A percentile compares a stretch with the other conserved stretches of the same genome.
phyloP scores from a whole-genome alignment of 1,140 invertebrate genomes.

The Macrosteles quadrilineatus region DNA sequence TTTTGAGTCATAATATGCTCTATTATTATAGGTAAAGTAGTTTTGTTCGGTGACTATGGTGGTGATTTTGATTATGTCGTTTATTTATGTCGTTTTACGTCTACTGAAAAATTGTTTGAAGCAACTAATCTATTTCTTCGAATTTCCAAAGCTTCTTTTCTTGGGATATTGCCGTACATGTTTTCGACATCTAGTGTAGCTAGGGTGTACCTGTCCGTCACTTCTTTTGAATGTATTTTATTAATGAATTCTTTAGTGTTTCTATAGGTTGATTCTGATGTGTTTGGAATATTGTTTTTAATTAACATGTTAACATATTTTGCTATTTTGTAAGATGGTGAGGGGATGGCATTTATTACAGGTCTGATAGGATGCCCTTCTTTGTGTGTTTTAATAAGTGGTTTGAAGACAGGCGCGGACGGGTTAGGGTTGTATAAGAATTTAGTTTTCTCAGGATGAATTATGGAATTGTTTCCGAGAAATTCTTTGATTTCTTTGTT shows the following conservation, averaged over 20 bases:
- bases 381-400: conserved; percentile 1
- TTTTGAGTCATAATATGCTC: conserved; percentile 5
- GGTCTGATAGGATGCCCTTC: background rate
- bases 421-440: background rate
- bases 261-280: background rate
- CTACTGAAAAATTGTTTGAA: background rate
- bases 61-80: background rate
- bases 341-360: conserved; percentile 3
- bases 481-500: conserved; percentile 5
- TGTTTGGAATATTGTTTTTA: background rate
- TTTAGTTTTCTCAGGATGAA: background rate
- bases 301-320: background rate
- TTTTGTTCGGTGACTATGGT: background rate
- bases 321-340: background rate
- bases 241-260: background rate
- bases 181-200: background rate
- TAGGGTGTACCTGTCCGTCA: background rate
- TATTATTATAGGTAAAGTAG: background rate
- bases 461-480: background rate
- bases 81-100: too few species aligned
- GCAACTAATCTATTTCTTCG: background rate
- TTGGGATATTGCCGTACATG: conserved; percentile 1
- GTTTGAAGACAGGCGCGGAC: background rate
- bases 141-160: background rate
- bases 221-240: background rate